These are phyloP conservation scores for Malurus elegans DNA, from an alignment of 2,113 vertebrate genomes.

Conservation along the genomic window DNA sequence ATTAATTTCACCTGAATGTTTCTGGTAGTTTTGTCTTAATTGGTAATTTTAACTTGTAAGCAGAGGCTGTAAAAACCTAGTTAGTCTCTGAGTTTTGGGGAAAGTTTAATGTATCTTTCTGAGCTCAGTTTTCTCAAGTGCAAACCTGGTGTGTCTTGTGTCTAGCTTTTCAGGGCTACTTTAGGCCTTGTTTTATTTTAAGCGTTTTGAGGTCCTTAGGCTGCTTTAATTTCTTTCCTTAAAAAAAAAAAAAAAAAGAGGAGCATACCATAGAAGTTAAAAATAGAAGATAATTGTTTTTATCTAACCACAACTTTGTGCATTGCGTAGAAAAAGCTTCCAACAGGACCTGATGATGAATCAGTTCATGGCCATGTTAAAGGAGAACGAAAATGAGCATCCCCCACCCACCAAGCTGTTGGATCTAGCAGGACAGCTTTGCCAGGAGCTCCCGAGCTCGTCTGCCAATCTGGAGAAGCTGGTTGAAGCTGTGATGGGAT, in stretches of 20 bases:
- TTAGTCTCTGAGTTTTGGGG: background rate
- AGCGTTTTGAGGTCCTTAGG: background rate
- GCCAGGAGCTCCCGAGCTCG: background rate
- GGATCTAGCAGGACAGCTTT: conserved; percentile 40
- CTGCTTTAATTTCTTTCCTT: background rate
- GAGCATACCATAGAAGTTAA: background rate
- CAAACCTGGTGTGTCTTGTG: background rate
- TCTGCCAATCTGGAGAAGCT: background rate
- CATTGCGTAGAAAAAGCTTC: background rate
- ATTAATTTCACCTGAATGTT: background rate
- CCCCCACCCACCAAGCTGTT: conserved; percentile 8
- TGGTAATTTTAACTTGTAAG: background rate
- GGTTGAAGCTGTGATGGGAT: conserved; percentile 33
- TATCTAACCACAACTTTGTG: conserved; percentile 32
- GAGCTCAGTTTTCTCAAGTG: background rate
- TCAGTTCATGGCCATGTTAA: conserved; percentile 64
- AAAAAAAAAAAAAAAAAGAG: background rate
- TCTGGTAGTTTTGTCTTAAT: background rate
- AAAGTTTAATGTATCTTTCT: background rate
- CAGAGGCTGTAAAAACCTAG: background rate
- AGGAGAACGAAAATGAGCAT: background rate
- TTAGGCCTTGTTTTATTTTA: background rate
- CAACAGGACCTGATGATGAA: conserved; percentile 33
- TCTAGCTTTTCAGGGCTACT: background rate
- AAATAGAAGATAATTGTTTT: background rate